Percentiles rank a stretch among this genome's conserved stretches.
Conservation (phyloP, 2,113 vertebrate species). For the Microtus richardsoni region DNA sequence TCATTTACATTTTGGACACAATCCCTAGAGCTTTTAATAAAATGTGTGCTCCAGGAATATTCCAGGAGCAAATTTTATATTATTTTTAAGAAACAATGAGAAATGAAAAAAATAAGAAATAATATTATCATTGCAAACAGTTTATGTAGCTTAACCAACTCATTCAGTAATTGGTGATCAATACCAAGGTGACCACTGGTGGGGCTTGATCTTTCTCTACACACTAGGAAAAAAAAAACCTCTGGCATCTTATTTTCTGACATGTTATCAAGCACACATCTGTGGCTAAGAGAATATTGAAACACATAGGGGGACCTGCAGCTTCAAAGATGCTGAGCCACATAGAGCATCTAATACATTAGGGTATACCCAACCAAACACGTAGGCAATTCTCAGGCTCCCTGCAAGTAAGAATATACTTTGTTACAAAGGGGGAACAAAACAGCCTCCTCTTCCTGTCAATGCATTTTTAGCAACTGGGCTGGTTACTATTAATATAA, state of each 20-base stretch:
- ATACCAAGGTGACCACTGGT: neutral
- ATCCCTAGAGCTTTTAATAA: neutral
- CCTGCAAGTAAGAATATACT: neutral
- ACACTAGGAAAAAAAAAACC: neutral
- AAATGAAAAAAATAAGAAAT: neutral
- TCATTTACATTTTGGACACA: neutral
- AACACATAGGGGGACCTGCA: neutral
- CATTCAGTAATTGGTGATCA: neutral
- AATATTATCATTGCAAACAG: neutral
- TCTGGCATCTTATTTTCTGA: neutral
- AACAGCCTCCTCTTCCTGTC: neutral
- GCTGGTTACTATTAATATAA: neutral
- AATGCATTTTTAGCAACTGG: neutral
- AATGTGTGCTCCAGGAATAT: neutral
- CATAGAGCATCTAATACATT: neutral
- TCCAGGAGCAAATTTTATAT: neutral
- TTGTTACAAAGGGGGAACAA: no score
- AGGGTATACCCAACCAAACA: no score
- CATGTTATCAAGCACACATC: neutral
- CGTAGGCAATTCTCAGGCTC: neutral
- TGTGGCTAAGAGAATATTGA: neutral
- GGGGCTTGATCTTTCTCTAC: neutral
- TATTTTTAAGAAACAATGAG: neutral
- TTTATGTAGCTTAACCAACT: neutral
- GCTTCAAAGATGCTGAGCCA: neutral